Conservation (phyloP, 2,888 invertebrate genomes). For the Leucoma salicis region DNA sequence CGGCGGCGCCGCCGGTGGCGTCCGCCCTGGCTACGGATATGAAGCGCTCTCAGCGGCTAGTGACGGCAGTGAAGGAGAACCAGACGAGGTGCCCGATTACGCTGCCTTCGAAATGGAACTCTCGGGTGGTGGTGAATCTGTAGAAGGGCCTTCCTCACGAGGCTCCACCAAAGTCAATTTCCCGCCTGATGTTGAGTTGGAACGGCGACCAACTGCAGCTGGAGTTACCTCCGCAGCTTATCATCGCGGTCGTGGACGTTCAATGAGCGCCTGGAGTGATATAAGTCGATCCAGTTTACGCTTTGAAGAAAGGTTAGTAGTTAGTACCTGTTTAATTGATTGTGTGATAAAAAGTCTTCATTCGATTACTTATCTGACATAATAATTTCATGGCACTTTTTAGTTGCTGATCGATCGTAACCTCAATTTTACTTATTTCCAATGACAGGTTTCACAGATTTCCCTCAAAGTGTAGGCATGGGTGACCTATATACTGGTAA, state of each 20-base stretch:
- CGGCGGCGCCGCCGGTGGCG: constrained; percentile 60
- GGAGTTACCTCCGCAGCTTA: constrained; percentile 69
- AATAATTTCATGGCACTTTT: no score
- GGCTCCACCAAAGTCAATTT: constrained; percentile 86
- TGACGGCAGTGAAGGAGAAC: constrained; percentile 73
- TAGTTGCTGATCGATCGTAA: no score
- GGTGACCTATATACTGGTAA: no score
- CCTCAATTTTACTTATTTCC: no score
- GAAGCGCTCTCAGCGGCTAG: constrained; percentile 76
- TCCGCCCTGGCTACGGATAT: constrained; percentile 77
- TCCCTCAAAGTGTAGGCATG: no score
- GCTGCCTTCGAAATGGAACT: constrained; percentile 72
- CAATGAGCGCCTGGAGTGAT: constrained; percentile 95
- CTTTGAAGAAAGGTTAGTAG: constrained; percentile 87
- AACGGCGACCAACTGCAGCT: constrained; percentile 69
- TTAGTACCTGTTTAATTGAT: no score
- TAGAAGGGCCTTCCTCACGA: constrained; percentile 68
- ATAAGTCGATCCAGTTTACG: constrained; percentile 92
- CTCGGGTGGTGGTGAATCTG: constrained; percentile 68
- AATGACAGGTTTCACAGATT: no score
- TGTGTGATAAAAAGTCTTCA: no score
- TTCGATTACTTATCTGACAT: no score
- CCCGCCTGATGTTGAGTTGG: constrained; percentile 79
- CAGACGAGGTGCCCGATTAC: constrained; percentile 68
- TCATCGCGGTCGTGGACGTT: constrained; percentile 84